Base-by-base conservation (phyloP, 2,888 invertebrate species). In the Meliscaeva auricollis region DNA sequence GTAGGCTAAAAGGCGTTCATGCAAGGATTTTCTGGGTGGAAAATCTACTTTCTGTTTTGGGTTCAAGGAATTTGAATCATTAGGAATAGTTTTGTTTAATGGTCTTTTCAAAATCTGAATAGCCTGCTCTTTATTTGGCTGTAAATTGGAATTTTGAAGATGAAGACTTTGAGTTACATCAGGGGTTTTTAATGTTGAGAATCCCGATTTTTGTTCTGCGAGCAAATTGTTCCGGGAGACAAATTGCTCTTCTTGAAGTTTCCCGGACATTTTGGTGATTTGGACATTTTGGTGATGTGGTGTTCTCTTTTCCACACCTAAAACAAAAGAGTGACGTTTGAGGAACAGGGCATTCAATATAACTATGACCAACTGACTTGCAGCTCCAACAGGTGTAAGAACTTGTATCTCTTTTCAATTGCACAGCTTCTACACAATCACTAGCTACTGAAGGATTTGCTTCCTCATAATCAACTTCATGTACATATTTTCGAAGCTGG, bases 331-430 rank as follows among this genome's bases (percentile, higher is more conserved):
- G 1, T 5, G 17, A 9, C 5, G 35, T 48, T 32, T 66, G 50
- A 9, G 35, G 13, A n/a, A n/a, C 22, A 1, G 35, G 38, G n/a
- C 50, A 68, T 13, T 50, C 50, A 13, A 50, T 3, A 13, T 22
- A 38, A 5, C 50, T 35, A 13, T 54, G 68, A 1, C 68, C 68
- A 1, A 11, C 9, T 0, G 15, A 2, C 22, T 54, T 69, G 5
- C 68, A 69, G 9, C 52, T 68, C 41, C 52, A 68, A 7, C 52
- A 68, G 9, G 1, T 22, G 0, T 48, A 68, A 2, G 50, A 50
- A 50, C 50, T 50, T 0, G 20, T 13, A n/a, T 50, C 50, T 26
- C 13, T 22, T 50, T 13, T 22, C 11, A 13, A 5, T n/a, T 50
- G 50, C 0, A 22, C 2, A 0, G 50, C 50, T 6, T 50, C 50